Evolutionary conservation across 2,888 invertebrate genomes (phyloP).

Genomic region (Drosophila buzzatii): DNA sequence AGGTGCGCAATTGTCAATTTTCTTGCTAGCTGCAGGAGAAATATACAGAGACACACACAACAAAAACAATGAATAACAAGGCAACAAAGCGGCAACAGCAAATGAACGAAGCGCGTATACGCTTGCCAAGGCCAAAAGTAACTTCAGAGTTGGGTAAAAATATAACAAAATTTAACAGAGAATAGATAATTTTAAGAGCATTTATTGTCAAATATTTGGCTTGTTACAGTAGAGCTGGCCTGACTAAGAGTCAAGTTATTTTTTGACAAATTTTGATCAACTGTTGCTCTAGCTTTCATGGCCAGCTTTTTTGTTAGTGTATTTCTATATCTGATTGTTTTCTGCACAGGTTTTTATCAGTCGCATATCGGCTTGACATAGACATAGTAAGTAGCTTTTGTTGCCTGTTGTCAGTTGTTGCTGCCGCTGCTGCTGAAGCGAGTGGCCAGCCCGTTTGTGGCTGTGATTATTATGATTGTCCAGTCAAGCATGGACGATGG

Average conservation of each 20-base stretch:
- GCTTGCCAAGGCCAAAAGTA: conserved; percentile 15
- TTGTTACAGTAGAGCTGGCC: background rate
- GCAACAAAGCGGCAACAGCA: background rate
- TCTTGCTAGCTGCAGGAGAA: conserved; percentile 59
- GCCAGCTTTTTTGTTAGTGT: conserved; percentile 43
- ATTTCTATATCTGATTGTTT: conserved; percentile 68
- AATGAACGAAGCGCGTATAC: conserved; percentile 42
- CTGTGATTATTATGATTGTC: conserved; percentile 81
- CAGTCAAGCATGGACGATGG: conserved; percentile 78
- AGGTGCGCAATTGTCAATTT: conserved; percentile 79
- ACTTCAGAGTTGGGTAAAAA: background rate
- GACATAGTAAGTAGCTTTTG: conserved; percentile 81
- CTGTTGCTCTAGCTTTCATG: background rate
- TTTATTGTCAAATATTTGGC: background rate
- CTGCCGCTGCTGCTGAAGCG: conserved; percentile 39
- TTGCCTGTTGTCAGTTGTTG: conserved; percentile 66
- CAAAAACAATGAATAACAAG: conserved; percentile 71
- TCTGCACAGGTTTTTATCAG: conserved; percentile 74
- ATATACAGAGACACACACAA: conserved; percentile 41
- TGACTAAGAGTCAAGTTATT: background rate
- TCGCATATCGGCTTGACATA: conserved; percentile 78
- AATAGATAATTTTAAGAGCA: background rate
- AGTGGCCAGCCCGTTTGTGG: conserved; percentile 55
- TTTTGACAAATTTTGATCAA: background rate
- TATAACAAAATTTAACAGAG: background rate